These are phyloP conservation scores for Hylaea fasciaria DNA, from an alignment of 2,888 invertebrate species.

Conservation along the genomic window DNA sequence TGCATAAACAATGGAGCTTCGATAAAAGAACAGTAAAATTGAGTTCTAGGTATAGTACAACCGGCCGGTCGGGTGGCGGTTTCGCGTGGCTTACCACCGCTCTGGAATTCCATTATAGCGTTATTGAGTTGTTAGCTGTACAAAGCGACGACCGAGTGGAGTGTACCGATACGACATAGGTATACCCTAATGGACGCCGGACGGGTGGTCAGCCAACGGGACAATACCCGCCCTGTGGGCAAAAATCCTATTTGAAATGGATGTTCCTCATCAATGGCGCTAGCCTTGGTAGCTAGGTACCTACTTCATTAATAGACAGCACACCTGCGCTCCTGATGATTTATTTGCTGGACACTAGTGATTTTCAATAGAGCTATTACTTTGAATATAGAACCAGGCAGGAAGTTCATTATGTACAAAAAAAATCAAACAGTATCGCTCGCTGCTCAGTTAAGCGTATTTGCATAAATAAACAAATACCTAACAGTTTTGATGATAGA, in stretches of 20 bases:
- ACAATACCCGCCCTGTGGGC: conserved; percentile 53
- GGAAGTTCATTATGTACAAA: conserved; percentile 22
- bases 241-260: conserved; percentile 51
- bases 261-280: conserved; percentile 35
- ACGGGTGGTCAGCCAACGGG: conserved; percentile 42
- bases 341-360: background rate
- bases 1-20: conserved; percentile 61
- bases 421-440: conserved; percentile 25
- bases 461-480: conserved; percentile 53
- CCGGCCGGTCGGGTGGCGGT: conserved; percentile 57
- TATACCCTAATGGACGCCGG: conserved; percentile 55
- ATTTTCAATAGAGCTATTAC: conserved; percentile 5
- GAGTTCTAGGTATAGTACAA: conserved; percentile 45
- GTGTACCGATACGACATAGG: conserved; percentile 62
- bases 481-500: conserved; percentile 57
- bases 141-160: conserved; percentile 59
- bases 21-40: conserved; percentile 63
- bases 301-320: conserved; percentile 22
- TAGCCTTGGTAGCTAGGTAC: conserved; percentile 5
- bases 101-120: conserved; percentile 77
- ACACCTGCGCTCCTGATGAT: background rate
- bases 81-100: conserved; percentile 72
- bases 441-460: conserved; percentile 35
- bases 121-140: conserved; percentile 76
- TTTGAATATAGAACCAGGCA: conserved; percentile 9